Evolutionary conservation across 2,113 vertebrate genomes (phyloP).

Genomic region (Menidia beryllina): DNA sequence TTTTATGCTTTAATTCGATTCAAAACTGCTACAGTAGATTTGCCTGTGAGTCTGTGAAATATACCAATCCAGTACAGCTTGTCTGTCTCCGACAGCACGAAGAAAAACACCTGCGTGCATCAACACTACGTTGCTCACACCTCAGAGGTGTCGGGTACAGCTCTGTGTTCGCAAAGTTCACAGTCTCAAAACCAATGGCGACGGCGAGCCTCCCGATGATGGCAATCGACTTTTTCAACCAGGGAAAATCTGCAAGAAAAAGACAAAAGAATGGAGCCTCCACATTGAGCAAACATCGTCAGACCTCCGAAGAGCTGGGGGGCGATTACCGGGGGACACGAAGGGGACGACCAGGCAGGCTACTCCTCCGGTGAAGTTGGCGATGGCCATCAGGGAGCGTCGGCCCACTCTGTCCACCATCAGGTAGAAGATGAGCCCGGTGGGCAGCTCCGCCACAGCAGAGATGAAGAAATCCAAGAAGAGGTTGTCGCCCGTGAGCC

Average conservation of each 20-base stretch:
- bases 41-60: too few species aligned
- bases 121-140: constrained; percentile 8
- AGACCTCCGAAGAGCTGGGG: not conserved
- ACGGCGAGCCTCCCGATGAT: constrained; percentile 80
- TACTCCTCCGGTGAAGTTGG: constrained; percentile 24
- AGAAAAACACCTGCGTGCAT: too few species aligned
- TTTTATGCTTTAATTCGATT: too few species aligned
- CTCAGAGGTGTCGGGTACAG: constrained; percentile 59
- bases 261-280: not conserved
- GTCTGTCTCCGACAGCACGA: not conserved
- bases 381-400: constrained; percentile 74
- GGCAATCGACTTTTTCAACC: constrained; percentile 17
- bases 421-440: constrained; percentile 84
- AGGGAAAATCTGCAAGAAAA: constrained; percentile 4
- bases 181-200: constrained; percentile 45
- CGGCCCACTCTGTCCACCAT: constrained; percentile 86
- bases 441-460: constrained; percentile 84
- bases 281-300: not conserved
- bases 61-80: too few species aligned
- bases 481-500: constrained; percentile 83
- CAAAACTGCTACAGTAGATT: too few species aligned
- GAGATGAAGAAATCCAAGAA: constrained; percentile 88
- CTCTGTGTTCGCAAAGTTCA: constrained; percentile 61
- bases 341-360: constrained; percentile 26
- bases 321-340: not conserved